phyloP scores from a whole-genome alignment of 2,797 vertebrate species.

The Helarctos malayanus region DNA sequence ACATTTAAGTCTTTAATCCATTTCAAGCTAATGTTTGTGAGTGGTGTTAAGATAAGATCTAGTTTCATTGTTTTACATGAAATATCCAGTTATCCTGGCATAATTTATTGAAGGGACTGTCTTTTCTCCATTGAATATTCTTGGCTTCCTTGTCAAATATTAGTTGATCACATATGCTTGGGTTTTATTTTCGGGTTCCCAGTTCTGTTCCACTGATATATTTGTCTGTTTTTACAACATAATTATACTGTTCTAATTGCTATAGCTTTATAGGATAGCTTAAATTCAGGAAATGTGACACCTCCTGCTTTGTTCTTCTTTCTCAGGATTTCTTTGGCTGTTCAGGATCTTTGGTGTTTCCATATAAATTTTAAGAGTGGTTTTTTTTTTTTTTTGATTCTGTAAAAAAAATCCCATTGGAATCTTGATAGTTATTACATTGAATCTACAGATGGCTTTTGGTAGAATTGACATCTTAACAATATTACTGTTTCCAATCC shows the following conservation, averaged over 20 bases:
- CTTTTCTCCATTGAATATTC: not conserved
- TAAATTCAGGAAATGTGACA: not conserved
- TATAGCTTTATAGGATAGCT: not conserved
- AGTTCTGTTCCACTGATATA: not conserved
- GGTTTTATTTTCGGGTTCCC: not conserved
- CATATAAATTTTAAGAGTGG: not conserved
- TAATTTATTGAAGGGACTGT: no score
- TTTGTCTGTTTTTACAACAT: not conserved
- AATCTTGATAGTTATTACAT: not conserved
- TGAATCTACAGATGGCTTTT: not conserved
- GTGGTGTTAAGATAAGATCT: no score
- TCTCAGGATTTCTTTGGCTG: not conserved
- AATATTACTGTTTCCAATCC: not conserved
- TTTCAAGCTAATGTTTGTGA: not conserved
- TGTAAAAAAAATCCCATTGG: not conserved
- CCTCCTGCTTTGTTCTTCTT: not conserved
- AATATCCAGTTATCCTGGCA: no score
- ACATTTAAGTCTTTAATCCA: not conserved
- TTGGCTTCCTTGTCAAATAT: not conserved
- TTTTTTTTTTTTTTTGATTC: not conserved
- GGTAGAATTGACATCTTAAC: not conserved
- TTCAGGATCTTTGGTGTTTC: not conserved
- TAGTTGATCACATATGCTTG: not conserved
- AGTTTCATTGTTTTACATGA: no score
- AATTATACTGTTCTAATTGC: not conserved